These are phyloP conservation scores for Sebastolobus alascanus DNA, from an alignment of 2,797 vertebrate genomes.

Conservation along the genomic window DNA sequence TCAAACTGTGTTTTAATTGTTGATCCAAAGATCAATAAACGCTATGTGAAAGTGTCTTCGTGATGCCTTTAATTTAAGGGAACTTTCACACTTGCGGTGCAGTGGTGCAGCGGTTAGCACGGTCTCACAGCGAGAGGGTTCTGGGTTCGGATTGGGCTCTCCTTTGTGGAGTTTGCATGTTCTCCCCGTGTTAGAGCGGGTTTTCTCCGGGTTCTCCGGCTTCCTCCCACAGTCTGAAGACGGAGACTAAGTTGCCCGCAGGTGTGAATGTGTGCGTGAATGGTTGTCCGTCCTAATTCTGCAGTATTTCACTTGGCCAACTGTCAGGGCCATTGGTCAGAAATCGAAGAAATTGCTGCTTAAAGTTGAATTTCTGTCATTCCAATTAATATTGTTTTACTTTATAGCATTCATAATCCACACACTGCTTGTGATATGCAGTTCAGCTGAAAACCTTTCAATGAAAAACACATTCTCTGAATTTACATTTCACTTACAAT, in stretches of 20 bases:
- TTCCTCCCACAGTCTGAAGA: too few species aligned
- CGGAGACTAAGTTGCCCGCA: too few species aligned
- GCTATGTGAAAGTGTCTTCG: not conserved
- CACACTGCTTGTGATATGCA: not conserved
- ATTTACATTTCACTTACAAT: slow-evolving; percentile 9
- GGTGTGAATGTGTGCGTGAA: too few species aligned
- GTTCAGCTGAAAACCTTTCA: not conserved
- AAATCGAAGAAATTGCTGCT: not conserved
- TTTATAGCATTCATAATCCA: not conserved
- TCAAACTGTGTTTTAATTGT: not conserved
- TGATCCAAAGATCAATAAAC: not conserved
- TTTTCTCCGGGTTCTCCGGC: too few species aligned
- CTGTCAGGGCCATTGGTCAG: not conserved
- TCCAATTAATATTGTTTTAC: not conserved
- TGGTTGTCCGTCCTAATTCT: too few species aligned
- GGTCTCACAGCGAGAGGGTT: not conserved
- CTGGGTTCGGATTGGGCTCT: not conserved
- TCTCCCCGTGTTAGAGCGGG: too few species aligned
- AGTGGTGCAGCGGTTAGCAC: not conserved
- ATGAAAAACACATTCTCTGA: not conserved
- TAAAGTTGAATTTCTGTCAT: not conserved
- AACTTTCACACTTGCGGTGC: too few species aligned
- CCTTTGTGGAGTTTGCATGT: too few species aligned
- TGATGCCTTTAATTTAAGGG: too few species aligned
- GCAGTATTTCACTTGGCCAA: not conserved